Base-by-base conservation (phyloP, 2,888 invertebrate genomes). In the Mesoligia furuncula region DNA sequence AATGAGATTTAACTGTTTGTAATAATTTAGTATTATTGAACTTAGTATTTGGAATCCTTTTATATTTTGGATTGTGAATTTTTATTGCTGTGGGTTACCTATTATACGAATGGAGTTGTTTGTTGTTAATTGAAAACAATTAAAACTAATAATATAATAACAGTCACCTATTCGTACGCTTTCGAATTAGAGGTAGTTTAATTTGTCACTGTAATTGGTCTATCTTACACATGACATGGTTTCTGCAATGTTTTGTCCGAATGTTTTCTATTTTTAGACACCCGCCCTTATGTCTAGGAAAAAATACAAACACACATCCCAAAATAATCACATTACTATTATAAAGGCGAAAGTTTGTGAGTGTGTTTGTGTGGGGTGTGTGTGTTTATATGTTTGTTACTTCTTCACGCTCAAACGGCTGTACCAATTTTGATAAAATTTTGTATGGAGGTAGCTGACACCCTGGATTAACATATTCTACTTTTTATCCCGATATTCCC, bases 1-100 rank as follows among this genome's bases (percentile, higher is more conserved):
- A n/a, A 57, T 67, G 45, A 57, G 27, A 77, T 62, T 77, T 70
- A 62, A 70, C 61, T 15, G 42, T 31, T 17, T 20, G 39, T 70
- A 7, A 67, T 68, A 73, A 73, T 66, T 69, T 72, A 36, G 1
- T 62, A 24, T 6, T 42, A 51, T 73, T 67, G 13, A 9, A 36
- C 9, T 11, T 24, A 61, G 15, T 31, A 62, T 24, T 68, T 51
- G 36, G 4, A 71, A 61, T 8, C 1, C 39, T 59, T 48, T 70
- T 64, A 11, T 54, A n/a, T 39, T 61, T 75, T 48, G 13, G 20
- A 17, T 39, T 17, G 6, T 67, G 0, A 27, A 51, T 27, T 57
- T 45, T 42, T 48, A 48, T 27, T 48, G 27, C 13, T 11, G 0
- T 42, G 17, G n/a, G 5, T 17, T 17, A 2, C 36, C 5, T 36